A percentile compares a stretch with the other conserved stretches of the same genome.
These are phyloP conservation scores for Julus scanicus DNA, from an alignment of 2,888 invertebrate genomes.

Conservation along the genomic window DNA sequence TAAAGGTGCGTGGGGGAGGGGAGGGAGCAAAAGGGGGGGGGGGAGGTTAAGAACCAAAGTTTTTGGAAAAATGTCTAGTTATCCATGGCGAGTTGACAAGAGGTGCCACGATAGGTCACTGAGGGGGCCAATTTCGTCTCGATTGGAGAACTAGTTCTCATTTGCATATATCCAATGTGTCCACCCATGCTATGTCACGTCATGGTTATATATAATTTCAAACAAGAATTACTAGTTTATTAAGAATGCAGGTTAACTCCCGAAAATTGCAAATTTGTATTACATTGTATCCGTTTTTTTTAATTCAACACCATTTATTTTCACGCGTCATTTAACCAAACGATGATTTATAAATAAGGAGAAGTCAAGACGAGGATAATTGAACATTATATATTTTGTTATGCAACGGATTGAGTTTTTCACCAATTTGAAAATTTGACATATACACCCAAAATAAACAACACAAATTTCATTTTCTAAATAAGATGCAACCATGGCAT, in stretches of 20 bases:
- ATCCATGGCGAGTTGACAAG: not conserved
- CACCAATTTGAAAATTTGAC: no score
- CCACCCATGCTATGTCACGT: not conserved
- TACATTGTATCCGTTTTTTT: not conserved
- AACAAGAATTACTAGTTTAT: not conserved
- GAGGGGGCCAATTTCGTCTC: not conserved
- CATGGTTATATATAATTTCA: not conserved
- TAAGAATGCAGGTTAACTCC: not conserved
- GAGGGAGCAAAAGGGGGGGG: not conserved
- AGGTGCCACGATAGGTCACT: not conserved
- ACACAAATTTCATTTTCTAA: no score
- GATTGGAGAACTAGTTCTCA: not conserved
- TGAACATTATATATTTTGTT: no score
- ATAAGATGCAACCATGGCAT: no score
- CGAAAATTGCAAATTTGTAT: not conserved
- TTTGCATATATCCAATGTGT: not conserved
- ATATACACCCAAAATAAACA: no score
- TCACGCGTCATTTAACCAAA: not conserved
- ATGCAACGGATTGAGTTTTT: no score
- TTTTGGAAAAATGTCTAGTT: conserved; percentile 16
- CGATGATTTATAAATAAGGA: not conserved
- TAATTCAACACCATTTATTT: not conserved
- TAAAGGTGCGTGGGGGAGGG: no score
- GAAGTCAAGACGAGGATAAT: not conserved
- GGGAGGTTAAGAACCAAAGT: not conserved